These are phyloP conservation scores for Florisuga fusca DNA, from an alignment of 2,797 vertebrate species.

Conservation along the genomic window DNA sequence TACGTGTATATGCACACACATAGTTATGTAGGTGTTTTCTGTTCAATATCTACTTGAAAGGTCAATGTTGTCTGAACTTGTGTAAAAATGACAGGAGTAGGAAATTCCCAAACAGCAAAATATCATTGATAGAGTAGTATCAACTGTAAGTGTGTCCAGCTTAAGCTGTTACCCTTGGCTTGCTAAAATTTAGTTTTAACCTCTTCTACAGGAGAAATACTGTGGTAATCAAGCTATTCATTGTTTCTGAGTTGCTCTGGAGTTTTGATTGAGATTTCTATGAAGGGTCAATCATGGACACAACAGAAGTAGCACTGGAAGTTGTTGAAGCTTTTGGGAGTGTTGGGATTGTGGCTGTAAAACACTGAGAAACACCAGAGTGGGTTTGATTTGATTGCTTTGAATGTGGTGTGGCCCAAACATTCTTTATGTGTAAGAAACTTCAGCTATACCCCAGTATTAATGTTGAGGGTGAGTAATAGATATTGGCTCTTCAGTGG, in stretches of 20 bases:
- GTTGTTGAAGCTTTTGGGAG: background rate
- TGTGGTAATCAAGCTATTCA: background rate
- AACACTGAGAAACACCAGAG: background rate
- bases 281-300: background rate
- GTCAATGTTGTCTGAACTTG: background rate
- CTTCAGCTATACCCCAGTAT: accelerated
- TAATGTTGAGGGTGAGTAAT: background rate
- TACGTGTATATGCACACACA: accelerated
- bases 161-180: background rate
- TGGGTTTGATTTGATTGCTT: background rate
- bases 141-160: background rate
- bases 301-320: background rate
- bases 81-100: background rate
- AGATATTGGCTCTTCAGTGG: background rate
- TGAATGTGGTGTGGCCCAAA: accelerated
- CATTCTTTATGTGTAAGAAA: background rate
- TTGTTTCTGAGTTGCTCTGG: background rate
- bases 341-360: background rate
- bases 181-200: background rate
- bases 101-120: background rate
- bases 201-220: background rate
- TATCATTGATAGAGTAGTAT: background rate
- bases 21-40: background rate
- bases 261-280: background rate
- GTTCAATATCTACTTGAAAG: background rate